A percentile compares a stretch with the other conserved stretches of the same genome.
Conservation (phyloP, 2,113 vertebrate genomes). For the Ranitomeya variabilis region DNA sequence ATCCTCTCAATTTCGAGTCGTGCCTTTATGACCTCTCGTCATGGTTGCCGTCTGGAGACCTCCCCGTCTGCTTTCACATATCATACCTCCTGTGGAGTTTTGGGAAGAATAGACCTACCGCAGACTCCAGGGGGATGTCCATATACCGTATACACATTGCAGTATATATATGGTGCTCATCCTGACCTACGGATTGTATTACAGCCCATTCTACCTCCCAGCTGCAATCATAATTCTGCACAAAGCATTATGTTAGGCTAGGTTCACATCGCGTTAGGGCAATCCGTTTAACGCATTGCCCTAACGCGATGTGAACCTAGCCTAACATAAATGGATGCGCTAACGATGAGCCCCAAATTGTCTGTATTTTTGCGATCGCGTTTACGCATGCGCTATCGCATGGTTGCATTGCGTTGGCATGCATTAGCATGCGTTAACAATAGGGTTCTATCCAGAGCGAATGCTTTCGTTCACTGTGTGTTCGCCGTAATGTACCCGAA, state of each 20-base stretch:
- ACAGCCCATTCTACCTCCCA: neutral
- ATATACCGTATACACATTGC: neutral
- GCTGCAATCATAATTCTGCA: slow-evolving; percentile 1
- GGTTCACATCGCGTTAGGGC: no score
- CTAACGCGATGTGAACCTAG: no score
- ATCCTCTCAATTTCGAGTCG: slow-evolving; percentile 36
- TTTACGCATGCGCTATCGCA: no score
- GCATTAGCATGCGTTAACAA: no score
- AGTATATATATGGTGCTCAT: neutral
- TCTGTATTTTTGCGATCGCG: no score
- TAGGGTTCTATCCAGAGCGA: no score
- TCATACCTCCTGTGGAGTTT: neutral
- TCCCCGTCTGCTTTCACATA: neutral
- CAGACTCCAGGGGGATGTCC: neutral
- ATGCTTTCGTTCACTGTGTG: no score
- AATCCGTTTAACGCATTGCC: no score
- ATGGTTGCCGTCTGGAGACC: neutral
- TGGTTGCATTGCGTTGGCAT: no score
- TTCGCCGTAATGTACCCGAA: no score
- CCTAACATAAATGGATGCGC: no score
- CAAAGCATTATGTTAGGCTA: neutral
- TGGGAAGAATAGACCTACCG: slow-evolving; percentile 36
- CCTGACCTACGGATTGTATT: neutral
- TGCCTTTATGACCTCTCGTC: slow-evolving; percentile 26
- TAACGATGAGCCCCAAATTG: no score